These are phyloP conservation scores for Biston stratarius DNA, from an alignment of 2,888 invertebrate genomes.

Conservation along the genomic window DNA sequence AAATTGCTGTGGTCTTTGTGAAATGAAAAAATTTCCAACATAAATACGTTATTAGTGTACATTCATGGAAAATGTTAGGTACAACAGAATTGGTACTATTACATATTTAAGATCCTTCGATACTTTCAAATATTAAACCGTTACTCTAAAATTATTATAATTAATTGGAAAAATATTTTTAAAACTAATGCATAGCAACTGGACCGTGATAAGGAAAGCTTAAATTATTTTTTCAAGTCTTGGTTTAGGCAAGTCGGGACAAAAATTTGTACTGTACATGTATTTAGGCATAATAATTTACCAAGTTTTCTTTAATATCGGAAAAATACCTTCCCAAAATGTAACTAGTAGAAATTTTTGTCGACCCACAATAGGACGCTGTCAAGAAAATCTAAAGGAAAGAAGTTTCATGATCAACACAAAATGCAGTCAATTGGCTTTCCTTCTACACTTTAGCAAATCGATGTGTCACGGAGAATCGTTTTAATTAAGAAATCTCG, in stretches of 20 bases:
- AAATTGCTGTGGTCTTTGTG: neutral
- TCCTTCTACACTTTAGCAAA: conserved; percentile 10
- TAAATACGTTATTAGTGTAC: neutral
- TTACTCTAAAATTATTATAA: neutral
- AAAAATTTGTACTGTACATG: too few species aligned
- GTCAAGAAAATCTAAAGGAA: conserved; percentile 1
- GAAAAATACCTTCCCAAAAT: too few species aligned
- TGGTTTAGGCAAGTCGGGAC: too few species aligned
- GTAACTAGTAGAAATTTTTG: too few species aligned
- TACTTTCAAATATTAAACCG: neutral
- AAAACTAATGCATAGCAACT: neutral
- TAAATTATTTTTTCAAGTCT: too few species aligned
- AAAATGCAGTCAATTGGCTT: conserved; percentile 10
- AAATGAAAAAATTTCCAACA: too few species aligned
- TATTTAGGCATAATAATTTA: too few species aligned
- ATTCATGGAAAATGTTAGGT: neutral
- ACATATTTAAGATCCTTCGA: neutral
- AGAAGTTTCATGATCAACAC: neutral
- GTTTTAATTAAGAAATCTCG: conserved; percentile 8
- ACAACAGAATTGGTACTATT: neutral
- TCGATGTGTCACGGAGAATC: conserved; percentile 14
- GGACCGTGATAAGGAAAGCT: too few species aligned
- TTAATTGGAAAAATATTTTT: neutral
- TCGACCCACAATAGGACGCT: neutral
- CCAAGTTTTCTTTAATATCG: too few species aligned